These are phyloP conservation scores for Sebastes steindachneri DNA, from an alignment of 2,797 vertebrate species.

Conservation along the genomic window DNA sequence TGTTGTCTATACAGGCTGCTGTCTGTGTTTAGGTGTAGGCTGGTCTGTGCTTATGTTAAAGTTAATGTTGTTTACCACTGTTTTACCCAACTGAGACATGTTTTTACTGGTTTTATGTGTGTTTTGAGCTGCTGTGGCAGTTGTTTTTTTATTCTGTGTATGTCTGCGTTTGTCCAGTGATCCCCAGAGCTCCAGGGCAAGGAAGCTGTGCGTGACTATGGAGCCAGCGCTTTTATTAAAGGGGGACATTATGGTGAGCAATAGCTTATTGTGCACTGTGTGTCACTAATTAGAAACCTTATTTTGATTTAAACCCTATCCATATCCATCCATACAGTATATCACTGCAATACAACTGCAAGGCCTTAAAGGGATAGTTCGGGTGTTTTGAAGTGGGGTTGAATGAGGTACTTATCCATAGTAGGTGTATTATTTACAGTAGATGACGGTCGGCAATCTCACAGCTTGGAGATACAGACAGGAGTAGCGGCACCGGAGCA, in stretches of 20 bases:
- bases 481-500: too few relatives aligned
- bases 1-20: constrained; percentile 27
- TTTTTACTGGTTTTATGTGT: constrained; percentile 59
- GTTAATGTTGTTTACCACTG: constrained; percentile 43
- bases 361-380: too few relatives aligned
- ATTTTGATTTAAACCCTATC: not conserved
- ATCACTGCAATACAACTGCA: too few relatives aligned
- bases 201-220: constrained; percentile 88
- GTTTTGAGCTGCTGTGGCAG: constrained; percentile 7
- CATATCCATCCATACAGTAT: not conserved
- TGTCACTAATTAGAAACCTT: not conserved
- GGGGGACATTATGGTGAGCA: constrained; percentile 93
- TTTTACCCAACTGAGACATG: constrained; percentile 48
- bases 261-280: not conserved
- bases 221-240: constrained; percentile 91
- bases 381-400: too few relatives aligned
- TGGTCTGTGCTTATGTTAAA: constrained; percentile 56
- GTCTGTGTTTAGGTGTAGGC: constrained; percentile 64
- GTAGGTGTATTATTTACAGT: too few relatives aligned
- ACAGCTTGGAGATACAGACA: too few relatives aligned
- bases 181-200: constrained; percentile 80
- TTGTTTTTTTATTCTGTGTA: not conserved
- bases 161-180: constrained; percentile 75
- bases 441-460: too few relatives aligned
- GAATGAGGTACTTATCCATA: too few relatives aligned